Base-by-base conservation (phyloP, 2,888 invertebrate genomes). In the Cephus rjabovi region DNA sequence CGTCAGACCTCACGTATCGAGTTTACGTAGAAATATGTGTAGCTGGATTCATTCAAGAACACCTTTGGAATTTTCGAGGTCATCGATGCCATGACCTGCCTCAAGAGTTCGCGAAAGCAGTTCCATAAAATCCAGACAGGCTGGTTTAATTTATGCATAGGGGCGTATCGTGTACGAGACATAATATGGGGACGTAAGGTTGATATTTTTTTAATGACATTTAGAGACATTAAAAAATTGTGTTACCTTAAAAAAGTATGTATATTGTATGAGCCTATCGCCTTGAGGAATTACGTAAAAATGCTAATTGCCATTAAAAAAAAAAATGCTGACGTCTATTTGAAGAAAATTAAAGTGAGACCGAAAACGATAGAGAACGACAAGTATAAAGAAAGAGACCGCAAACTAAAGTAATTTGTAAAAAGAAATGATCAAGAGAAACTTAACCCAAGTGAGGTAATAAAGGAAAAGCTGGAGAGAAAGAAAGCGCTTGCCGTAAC, bases 31-130 rank as follows among this genome's bases (percentile, higher is more conserved):
- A 23, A 56, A 56, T 56, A 9, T 9, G 23, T 0, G 56, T 56
- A 56, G 23, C 56, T 56, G 56, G 23, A 56, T 56, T 56, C 56
- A 56, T 56, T 56, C 56, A 56, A 56, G 56, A 56, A 15, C 56
- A 56, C 1, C 56, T 56, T 70, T 69, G 78, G 73, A 75, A 76
- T 85, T 82, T 80, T 79, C 79, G 80, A 82, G 83, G 82, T 84
- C 83, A 81, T 79, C 80, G 81, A 85, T 86, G 85, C 80, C 84
- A 77, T 82, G 86, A 87, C 87, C 85, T 87, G 82, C 83, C 85
- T 84, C 85, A 85, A 84, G 79, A 84, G 79, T 23, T 83, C 81
- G 84, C 78, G 81, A 87, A 88, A 88, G 86, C 86, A 84, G 86
- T 88, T 86, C 80, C 79, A 79, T 82, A 78, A 84, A 82, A 84